A percentile compares a stretch with the other conserved stretches of the same genome.
phyloP scores from a whole-genome alignment of 2,113 vertebrate genomes.

The Scolopax mira region DNA sequence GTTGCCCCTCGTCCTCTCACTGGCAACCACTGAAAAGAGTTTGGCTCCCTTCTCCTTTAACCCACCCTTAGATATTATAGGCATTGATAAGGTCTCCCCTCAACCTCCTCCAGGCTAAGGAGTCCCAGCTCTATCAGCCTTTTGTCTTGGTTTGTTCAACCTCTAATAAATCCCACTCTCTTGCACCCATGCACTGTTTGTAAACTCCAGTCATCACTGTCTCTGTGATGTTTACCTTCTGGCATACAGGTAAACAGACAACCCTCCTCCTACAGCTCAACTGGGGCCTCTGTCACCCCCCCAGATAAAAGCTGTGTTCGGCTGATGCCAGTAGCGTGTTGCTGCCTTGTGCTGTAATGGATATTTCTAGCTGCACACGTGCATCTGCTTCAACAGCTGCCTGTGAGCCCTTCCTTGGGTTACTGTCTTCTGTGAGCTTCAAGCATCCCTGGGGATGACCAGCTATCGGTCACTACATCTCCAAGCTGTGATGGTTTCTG shows the following conservation, averaged over 20 bases:
- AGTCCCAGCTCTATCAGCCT: too few species aligned
- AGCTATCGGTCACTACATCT: background rate
- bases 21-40: too few species aligned
- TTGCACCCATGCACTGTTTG: too few species aligned
- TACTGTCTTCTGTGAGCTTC: background rate
- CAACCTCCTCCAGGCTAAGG: too few species aligned
- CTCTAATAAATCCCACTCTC: background rate
- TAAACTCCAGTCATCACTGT: background rate
- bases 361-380: background rate
- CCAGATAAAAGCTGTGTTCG: background rate
- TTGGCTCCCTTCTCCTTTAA: too few species aligned
- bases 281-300: fast-evolving
- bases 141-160: background rate
- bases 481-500: background rate
- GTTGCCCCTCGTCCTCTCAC: too few species aligned
- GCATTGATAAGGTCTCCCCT: too few species aligned
- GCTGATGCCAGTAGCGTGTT: background rate
- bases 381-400: background rate
- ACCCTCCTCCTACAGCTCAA: background rate
- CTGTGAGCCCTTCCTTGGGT: background rate
- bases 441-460: background rate
- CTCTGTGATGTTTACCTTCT: background rate
- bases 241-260: background rate
- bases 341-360: background rate
- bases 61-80: too few species aligned